Evolutionary conservation across 2,113 vertebrate genomes (phyloP).

Genomic region (Cyanistes caeruleus): DNA sequence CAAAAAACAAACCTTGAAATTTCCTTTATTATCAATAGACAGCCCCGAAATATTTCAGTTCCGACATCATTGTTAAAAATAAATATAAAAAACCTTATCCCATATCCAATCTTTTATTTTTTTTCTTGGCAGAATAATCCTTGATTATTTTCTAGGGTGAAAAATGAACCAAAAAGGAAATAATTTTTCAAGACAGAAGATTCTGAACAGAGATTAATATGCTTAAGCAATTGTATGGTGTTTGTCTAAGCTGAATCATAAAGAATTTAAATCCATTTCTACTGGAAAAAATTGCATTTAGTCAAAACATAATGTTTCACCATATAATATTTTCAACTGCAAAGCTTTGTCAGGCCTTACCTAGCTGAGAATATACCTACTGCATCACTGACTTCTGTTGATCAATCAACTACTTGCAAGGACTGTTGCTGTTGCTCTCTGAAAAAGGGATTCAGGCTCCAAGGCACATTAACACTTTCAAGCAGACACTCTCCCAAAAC

Average conservation of each 20-base stretch:
- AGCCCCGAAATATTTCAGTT: neutral
- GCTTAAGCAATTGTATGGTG: neutral
- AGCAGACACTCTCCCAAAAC: neutral
- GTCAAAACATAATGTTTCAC: neutral
- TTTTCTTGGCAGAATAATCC: neutral
- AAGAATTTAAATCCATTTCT: neutral
- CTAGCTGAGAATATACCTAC: neutral
- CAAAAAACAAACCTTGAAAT: neutral
- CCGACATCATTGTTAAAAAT: neutral
- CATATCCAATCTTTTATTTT: rapidly evolving
- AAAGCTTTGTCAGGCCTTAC: neutral
- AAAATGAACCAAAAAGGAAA: neutral
- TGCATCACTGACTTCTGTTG: neutral
- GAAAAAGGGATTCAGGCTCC: neutral
- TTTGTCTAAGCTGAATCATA: neutral
- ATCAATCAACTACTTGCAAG: neutral
- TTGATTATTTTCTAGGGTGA: neutral
- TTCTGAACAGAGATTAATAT: neutral
- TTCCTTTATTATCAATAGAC: neutral
- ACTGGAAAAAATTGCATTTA: neutral
- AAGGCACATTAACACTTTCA: neutral
- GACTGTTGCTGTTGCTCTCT: neutral
- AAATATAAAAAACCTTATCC: neutral
- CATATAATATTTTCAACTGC: neutral
- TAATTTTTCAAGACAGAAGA: neutral